Evolutionary conservation across 64 coral and sea anemone species (phyloP), one percentile per base, ranked within the genome.

Genomic region (Catalaphyllia jardinei): DNA sequence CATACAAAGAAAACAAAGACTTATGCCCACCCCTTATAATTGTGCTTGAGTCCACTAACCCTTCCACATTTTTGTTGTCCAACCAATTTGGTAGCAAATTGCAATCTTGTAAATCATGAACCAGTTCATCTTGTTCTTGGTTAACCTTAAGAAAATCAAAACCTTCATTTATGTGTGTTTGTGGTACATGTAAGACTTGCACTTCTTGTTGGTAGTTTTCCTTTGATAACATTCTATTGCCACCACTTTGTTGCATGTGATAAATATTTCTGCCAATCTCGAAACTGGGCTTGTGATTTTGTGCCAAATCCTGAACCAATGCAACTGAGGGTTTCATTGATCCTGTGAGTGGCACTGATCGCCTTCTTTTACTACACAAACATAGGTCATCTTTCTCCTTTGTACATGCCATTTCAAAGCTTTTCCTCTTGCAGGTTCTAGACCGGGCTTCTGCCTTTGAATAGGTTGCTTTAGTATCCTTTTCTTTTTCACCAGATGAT

Each of bases 271-370:
- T 20, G 0, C 49, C 38, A 50, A 1, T 49, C 3, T 22, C 27
- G 16, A 30, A 16, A 77, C 74, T 24, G 20, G 31, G 8, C 51
- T 42, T 9, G 17, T 50, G 35, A 49, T 17, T 8, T 24, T 50
- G 14, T 28, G 12, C 51, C 12, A 29, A 27, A 46, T 57, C 25
- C 50, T 55, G n/a, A 12, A 2, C 9, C 22, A 27, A 11, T 55
- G 50, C 4, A 29, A 22, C 10, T 55, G 38, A 12, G 55, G 13
- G 22, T 52, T 79, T 57, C 10, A 29, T 24, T 54, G 76, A 28
- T 55, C 46, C 19, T 57, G n/a, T 54, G 28, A 79, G 49, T 54
- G 55, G 49, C 24, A 79, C 51, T 79, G 76, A 79, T 79, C n/a
- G 24, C 17, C 76, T 79, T 46, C 76, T 79, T 59, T 79, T 79